Conservation (phyloP, 2,888 invertebrate species). For the Heliconius charithonia region DNA sequence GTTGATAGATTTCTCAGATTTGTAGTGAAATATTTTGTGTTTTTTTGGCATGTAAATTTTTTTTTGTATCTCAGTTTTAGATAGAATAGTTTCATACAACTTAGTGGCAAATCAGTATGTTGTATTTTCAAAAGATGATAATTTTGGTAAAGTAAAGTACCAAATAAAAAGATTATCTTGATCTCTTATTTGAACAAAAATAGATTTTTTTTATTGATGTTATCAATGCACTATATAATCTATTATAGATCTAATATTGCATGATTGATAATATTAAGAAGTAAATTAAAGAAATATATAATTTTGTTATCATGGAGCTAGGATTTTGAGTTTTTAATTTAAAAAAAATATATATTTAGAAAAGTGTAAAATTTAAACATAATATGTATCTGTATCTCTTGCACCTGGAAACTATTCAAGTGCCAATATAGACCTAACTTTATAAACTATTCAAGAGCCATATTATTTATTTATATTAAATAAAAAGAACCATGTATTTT, state of each 20-base stretch:
- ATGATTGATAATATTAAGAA: slow-evolving; percentile 1
- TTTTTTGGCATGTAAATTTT: slow-evolving; percentile 3
- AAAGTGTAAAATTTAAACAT: too few species aligned
- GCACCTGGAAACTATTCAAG: background rate
- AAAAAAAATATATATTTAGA: background rate
- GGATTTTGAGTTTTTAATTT: background rate
- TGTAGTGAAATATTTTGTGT: background rate
- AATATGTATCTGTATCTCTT: too few species aligned
- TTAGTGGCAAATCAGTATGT: background rate
- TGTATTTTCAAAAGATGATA: background rate
- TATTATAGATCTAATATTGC: background rate
- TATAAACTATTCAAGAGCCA: too few species aligned
- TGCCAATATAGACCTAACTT: too few species aligned
- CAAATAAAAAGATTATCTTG: background rate
- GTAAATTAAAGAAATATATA: background rate
- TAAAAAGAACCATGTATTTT: too few species aligned
- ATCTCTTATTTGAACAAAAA: background rate
- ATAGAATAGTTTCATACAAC: background rate
- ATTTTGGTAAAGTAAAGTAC: background rate
- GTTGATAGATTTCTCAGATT: slow-evolving; percentile 2
- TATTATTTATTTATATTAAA: too few species aligned
- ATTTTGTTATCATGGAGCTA: background rate
- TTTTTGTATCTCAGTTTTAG: slow-evolving; percentile 1
- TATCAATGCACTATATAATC: background rate
- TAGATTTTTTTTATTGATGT: background rate